Base-by-base conservation (phyloP, 2,113 vertebrate genomes). In the Turnix velox region DNA sequence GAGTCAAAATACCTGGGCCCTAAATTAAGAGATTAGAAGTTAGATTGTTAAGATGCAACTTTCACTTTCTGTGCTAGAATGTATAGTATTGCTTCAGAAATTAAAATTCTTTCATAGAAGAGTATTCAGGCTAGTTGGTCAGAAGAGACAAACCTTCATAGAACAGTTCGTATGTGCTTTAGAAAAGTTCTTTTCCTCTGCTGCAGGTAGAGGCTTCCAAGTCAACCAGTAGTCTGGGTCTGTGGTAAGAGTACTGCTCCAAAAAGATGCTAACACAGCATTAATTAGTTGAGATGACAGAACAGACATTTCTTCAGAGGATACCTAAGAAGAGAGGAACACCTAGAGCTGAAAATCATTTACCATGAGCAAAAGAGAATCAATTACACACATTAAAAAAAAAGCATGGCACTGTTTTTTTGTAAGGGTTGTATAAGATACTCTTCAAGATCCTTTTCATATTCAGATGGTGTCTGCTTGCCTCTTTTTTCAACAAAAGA, bases 221-320 rank as follows among this genome's bases (percentile, higher is more conserved):
- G 96, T 97, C 19, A 99, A 96, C 99, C 99, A 99, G 88, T 97
- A 98, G 35, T 99, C 98, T 48, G 98, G 98, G 80, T 98, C 97
- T 2, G 96, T 98, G 82, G 97, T 98, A 52, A 99, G 98, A 31
- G 98, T 98, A 95, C 98, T 98, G 72, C 87, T 98, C 99, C 99
- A 99, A 76, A 99, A 98, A 18, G 97, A 97, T 18, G 90, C 82
- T 91, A 99, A 97, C 5, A 96, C 97, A 79, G 98, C 98, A 12
- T 94, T 98, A 63, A 99, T 65, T 20, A 99, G 97, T 57, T 98
- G 98, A 54, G 98, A 98, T 97, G 98, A 99, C 73, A 99, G 95
- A 92, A 98, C 48, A 71, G 97, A 96, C 33, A 98, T 85, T 93
- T 99, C 98, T 90, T 99, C 98, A 52, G 95, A 52, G 27, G 97